phyloP scores from a whole-genome alignment of 2,888 invertebrate genomes.

The Apamea monoglypha region DNA sequence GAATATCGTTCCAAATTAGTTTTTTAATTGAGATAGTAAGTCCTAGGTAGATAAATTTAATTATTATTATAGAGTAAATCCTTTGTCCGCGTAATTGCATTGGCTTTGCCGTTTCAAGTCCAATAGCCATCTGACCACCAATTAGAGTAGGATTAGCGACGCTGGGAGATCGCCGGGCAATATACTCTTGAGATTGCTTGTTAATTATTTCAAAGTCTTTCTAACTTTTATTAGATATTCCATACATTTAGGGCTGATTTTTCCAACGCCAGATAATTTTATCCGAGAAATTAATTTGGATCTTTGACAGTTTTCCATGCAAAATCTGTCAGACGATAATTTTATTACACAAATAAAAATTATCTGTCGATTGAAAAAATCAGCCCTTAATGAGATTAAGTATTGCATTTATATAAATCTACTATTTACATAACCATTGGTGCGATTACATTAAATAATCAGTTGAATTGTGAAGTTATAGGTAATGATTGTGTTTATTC shows the following conservation, averaged over 20 bases:
- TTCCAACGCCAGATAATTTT: too few relatives aligned
- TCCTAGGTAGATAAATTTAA: conserved; percentile 51
- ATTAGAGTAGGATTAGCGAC: conserved; percentile 87
- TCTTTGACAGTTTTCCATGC: too few relatives aligned
- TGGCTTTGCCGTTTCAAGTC: conserved; percentile 86
- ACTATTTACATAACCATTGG: neutral
- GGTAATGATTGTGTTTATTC: too few relatives aligned
- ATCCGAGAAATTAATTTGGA: too few relatives aligned
- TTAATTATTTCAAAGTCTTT: conserved; percentile 77
- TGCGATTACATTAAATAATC: neutral
- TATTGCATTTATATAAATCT: neutral
- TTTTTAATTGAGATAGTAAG: conserved; percentile 36
- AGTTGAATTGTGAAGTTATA: neutral
- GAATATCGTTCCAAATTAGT: conserved; percentile 4
- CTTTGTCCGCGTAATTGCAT: conserved; percentile 84
- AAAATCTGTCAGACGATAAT: too few relatives aligned
- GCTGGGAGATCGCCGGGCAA: conserved; percentile 74
- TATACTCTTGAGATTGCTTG: conserved; percentile 81
- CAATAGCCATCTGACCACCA: conserved; percentile 88
- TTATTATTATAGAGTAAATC: conserved; percentile 74
- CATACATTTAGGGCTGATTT: neutral
- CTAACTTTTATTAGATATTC: conserved; percentile 59
- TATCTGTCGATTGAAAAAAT: too few relatives aligned
- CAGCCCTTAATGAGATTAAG: neutral
- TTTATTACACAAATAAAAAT: too few relatives aligned